Conservation (phyloP, 2,113 vertebrate genomes). For the Sylvia atricapilla region DNA sequence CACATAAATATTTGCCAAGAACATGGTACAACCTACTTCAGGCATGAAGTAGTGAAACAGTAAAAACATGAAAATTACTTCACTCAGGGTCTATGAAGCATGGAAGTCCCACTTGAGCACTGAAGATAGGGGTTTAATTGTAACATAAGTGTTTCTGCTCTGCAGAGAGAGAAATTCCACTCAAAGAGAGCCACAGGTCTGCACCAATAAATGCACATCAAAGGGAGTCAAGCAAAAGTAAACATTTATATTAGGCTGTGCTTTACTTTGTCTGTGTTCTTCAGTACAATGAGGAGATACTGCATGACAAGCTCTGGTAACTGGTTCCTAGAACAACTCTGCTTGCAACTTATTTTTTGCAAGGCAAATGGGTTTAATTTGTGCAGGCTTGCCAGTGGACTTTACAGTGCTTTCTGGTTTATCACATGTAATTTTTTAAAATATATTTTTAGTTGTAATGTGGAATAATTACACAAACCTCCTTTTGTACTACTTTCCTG, state of each 20-base stretch:
- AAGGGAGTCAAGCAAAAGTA: background rate
- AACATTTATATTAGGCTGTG: background rate
- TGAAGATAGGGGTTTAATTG: conserved; percentile 20
- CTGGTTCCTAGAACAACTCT: background rate
- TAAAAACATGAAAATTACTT: background rate
- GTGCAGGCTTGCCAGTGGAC: background rate
- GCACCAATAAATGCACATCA: background rate
- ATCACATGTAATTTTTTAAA: background rate
- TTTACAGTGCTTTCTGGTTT: background rate
- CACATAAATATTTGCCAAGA: background rate
- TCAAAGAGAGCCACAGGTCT: background rate
- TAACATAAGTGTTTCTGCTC: background rate
- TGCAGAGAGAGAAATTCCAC: background rate
- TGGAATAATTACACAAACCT: background rate
- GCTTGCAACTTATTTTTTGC: background rate
- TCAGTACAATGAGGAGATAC: background rate
- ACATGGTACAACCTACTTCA: background rate
- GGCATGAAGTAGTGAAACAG: background rate
- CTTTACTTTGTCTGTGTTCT: background rate
- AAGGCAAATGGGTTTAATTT: background rate
- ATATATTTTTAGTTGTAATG: background rate
- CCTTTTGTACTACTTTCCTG: background rate
- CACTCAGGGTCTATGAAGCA: background rate
- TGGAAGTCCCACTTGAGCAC: background rate
- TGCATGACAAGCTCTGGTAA: background rate